phyloP scores from a whole-genome alignment of 2,113 vertebrate species.

The Pampusana beccarii region DNA sequence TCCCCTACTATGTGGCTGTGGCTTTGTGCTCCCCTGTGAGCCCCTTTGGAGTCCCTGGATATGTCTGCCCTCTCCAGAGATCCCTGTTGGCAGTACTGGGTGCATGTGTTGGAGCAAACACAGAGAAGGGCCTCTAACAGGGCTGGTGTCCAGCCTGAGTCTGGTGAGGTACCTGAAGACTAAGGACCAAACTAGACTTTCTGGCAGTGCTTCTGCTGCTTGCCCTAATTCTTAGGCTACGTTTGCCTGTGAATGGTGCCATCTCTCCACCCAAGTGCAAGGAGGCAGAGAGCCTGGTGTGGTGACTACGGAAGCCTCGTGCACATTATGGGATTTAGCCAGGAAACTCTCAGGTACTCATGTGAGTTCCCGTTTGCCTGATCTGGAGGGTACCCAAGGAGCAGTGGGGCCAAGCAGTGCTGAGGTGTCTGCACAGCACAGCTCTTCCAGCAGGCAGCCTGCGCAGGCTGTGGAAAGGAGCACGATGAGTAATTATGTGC shows the following conservation, averaged over 20 bases:
- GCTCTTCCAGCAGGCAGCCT: background rate
- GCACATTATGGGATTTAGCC: background rate
- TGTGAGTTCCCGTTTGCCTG: background rate
- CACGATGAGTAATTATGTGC: background rate
- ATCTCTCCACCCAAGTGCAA: background rate
- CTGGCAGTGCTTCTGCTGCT: background rate
- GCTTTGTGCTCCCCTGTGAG: background rate
- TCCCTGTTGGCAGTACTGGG: background rate
- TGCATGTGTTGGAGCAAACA: background rate
- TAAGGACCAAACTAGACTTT: background rate
- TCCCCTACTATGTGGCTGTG: background rate
- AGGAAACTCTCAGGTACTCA: background rate
- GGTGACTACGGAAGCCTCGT: rapidly evolving
- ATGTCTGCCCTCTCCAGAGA: background rate
- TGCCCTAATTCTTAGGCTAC: background rate
- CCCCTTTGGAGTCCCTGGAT: background rate
- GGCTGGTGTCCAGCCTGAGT: background rate
- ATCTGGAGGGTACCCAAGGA: background rate
- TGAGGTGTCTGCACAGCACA: background rate
- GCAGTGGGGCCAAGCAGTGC: rapidly evolving
- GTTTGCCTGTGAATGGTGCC: background rate
- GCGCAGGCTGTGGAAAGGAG: background rate
- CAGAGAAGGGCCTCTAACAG: background rate
- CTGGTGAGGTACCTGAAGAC: background rate
- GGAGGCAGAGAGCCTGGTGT: background rate